Base-by-base conservation (phyloP, 2,888 invertebrate species). In the Biston stratarius region DNA sequence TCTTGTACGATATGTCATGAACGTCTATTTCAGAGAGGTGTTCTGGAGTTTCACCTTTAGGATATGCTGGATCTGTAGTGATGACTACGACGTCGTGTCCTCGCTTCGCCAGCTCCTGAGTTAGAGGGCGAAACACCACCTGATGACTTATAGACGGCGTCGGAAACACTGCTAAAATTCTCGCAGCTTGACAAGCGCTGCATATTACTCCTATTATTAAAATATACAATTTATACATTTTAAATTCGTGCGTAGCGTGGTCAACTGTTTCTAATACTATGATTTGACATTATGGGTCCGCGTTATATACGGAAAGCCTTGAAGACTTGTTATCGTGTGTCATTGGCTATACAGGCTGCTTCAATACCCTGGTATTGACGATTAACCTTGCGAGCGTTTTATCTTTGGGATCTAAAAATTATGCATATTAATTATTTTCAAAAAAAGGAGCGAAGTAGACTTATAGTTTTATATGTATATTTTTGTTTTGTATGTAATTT, bases 51-150 rank as follows among this genome's bases (percentile, higher is more conserved):
- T 69, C 5, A 6, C 65, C 73, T 47, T 69, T 68, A 12, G 71
- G 67, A 49, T 71, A 78, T 7, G 59, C 73, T 15, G 87, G 85
- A 59, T 86, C 59, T 5, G 89, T 57, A 0, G 89, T 85, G 8
- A 86, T 63, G 2, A 87, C 73, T 0, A 85, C 80, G 0, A 91
- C 56, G 45, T 89, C 77, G 52, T 91, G 90, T 3, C 90, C 90
- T 8, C 83, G 76, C 55, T 74, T 74, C 0, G 80, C 79, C n/a
- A 91, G 70, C 33, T 83, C 84, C 7, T 76, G 71, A 15, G 83
- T 78, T 5, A 90, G 64, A 8, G 78, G 74, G 15, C 78, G 77
- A 52, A 75, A 85, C 7, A 81, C 80, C 5, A 86, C 64, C 68
- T 87, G 86, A 56, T 89, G 88, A 66, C 87, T 89, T 57, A 87